These are phyloP conservation scores for Leptopilina drosophilae DNA, from an alignment of 2,888 invertebrate species.

Conservation along the genomic window DNA sequence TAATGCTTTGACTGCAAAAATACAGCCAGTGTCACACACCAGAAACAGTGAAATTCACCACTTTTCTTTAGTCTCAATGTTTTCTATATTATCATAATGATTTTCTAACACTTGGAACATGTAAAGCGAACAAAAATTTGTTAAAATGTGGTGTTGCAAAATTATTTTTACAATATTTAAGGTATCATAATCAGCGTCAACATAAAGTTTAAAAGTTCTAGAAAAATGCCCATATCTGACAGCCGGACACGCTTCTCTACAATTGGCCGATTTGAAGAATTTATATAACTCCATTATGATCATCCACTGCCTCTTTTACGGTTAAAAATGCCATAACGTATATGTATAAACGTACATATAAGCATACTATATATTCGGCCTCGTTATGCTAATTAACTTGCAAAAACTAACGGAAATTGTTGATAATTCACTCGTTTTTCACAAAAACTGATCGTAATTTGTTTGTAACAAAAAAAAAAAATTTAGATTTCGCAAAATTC, in stretches of 20 bases:
- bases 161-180: conserved; percentile 16
- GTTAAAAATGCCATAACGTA: conserved; percentile 43
- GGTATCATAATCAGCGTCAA: conserved; percentile 9
- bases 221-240: conserved; percentile 38
- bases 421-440: background rate
- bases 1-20: background rate
- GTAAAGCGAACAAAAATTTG: background rate
- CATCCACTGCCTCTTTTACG: conserved; percentile 13
- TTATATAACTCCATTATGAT: conserved; percentile 56
- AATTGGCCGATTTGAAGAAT: conserved; percentile 59
- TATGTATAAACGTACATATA: too few relatives aligned
- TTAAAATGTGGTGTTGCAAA: conserved; percentile 5
- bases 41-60: background rate
- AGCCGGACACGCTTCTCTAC: conserved; percentile 55
- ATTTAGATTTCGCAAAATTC: too few relatives aligned
- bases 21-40: background rate
- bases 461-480: background rate
- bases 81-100: background rate
- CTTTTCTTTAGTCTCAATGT: background rate
- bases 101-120: background rate
- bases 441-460: background rate
- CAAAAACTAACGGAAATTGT: conserved; percentile 33
- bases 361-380: conserved; percentile 21
- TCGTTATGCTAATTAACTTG: conserved; percentile 41
- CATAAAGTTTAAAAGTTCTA: background rate